A percentile compares a stretch with the other conserved stretches of the same genome.
Evolutionary conservation across 2,113 vertebrate species (phyloP).

Genomic region (Nibea coibor): DNA sequence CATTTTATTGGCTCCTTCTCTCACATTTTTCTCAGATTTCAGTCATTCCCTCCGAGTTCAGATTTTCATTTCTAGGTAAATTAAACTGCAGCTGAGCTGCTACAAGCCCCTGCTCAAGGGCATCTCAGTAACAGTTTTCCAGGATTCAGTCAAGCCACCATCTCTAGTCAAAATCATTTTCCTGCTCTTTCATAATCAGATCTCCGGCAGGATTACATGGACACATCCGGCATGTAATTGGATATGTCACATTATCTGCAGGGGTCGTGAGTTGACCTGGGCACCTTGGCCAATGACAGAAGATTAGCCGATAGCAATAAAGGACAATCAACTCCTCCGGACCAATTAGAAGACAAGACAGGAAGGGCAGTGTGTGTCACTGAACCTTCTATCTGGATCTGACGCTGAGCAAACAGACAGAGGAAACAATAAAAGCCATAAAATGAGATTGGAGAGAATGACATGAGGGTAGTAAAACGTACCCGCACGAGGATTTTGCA

Average conservation of each 20-base stretch:
- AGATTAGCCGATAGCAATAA: conserved; percentile 43
- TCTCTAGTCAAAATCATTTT: conserved; percentile 30
- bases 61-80: neutral
- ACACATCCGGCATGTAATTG: conserved; percentile 59
- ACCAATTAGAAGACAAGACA: conserved; percentile 44
- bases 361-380: conserved; percentile 13
- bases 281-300: conserved; percentile 38
- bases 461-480: conserved; percentile 13
- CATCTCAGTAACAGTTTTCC: neutral
- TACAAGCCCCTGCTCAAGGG: neutral
- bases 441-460: conserved; percentile 33
- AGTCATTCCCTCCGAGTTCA: conserved; percentile 8
- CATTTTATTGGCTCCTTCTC: neutral
- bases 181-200: conserved; percentile 47
- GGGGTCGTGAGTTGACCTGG: conserved; percentile 50
- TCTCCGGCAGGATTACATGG: conserved; percentile 46
- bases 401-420: conserved; percentile 42
- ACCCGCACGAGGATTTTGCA: conserved; percentile 5
- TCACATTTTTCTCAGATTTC: neutral
- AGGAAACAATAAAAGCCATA: conserved; percentile 50
- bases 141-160: neutral
- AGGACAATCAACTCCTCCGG: conserved; percentile 45
- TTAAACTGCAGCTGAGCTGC: neutral
- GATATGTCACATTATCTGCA: conserved; percentile 58
- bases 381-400: conserved; percentile 37